A percentile compares a stretch with the other conserved stretches of the same genome.
Conservation (phyloP, 2,113 vertebrate species). For the Callopanchax toddi region DNA sequence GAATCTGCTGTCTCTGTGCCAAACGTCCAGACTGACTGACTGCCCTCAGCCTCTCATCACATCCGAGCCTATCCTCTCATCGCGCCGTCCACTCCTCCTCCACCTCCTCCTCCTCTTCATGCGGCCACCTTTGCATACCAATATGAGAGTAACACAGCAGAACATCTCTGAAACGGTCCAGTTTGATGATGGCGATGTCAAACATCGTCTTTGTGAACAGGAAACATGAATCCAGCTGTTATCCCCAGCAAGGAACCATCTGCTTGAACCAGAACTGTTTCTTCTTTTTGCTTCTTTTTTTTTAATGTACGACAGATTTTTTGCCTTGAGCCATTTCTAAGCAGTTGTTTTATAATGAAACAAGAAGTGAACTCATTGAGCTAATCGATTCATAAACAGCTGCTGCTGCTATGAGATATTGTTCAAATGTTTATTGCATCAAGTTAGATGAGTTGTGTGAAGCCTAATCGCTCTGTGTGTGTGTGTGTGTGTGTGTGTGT, state of each 20-base stretch:
- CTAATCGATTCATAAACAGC: constrained; percentile 65
- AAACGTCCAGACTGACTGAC: constrained; percentile 77
- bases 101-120: constrained; percentile 24
- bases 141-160: constrained; percentile 48
- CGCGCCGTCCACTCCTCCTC: constrained; percentile 58
- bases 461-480: constrained; percentile 33
- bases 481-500: constrained; percentile 40
- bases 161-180: constrained; percentile 39
- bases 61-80: constrained; percentile 72
- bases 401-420: constrained; percentile 48
- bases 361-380: constrained; percentile 60
- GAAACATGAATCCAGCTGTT: constrained; percentile 74
- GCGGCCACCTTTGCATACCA: constrained; percentile 66
- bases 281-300: constrained; percentile 21
- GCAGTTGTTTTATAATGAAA: constrained; percentile 66
- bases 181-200: constrained; percentile 70
- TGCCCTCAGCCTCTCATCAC: constrained; percentile 77
- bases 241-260: constrained; percentile 59
- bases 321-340: constrained; percentile 61
- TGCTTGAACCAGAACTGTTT: constrained; percentile 58
- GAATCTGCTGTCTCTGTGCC: constrained; percentile 78
- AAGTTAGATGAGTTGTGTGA: constrained; percentile 53
- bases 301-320: constrained; percentile 58
- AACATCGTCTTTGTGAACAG: constrained; percentile 66
- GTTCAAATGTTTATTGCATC: constrained; percentile 67